phyloP scores from a whole-genome alignment of 2,113 vertebrate genomes.

The Anas platyrhynchos region DNA sequence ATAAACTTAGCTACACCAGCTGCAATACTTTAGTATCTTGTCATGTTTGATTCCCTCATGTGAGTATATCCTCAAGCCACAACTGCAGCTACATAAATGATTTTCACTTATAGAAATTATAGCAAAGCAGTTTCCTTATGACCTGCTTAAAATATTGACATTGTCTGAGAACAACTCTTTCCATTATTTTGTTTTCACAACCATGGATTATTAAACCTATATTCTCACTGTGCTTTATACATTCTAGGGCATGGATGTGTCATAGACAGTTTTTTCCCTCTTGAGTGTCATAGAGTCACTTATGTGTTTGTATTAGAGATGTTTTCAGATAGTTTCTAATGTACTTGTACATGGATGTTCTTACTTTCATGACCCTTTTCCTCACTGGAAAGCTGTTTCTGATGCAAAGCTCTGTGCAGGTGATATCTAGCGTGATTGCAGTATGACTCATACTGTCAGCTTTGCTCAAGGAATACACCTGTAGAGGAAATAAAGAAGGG shows the following conservation, averaged over 20 bases:
- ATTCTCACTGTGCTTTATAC: neutral
- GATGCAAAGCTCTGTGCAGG: too few species aligned
- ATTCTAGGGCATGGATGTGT: neutral
- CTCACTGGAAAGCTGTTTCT: too few species aligned
- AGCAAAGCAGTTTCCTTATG: too few species aligned
- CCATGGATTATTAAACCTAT: neutral
- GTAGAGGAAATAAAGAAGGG: neutral
- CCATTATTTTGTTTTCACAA: neutral
- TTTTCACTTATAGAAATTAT: too few species aligned
- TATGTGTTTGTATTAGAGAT: neutral
- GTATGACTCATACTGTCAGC: too few species aligned
- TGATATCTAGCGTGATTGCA: too few species aligned
- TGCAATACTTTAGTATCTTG: too few species aligned
- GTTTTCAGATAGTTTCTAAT: neutral
- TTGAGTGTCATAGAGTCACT: neutral
- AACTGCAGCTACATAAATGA: too few species aligned
- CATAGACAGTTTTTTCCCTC: neutral
- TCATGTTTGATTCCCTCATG: too few species aligned
- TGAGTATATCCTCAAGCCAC: too few species aligned
- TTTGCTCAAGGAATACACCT: neutral
- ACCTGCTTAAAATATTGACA: neutral
- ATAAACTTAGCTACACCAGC: too few species aligned
- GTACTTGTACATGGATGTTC: neutral
- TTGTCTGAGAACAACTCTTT: neutral
- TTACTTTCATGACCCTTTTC: neutral